Percentiles rank a stretch among this genome's conserved stretches.
These are phyloP conservation scores for Bos indicus DNA, from an alignment of 2,113 vertebrate genomes.

Conservation along the genomic window DNA sequence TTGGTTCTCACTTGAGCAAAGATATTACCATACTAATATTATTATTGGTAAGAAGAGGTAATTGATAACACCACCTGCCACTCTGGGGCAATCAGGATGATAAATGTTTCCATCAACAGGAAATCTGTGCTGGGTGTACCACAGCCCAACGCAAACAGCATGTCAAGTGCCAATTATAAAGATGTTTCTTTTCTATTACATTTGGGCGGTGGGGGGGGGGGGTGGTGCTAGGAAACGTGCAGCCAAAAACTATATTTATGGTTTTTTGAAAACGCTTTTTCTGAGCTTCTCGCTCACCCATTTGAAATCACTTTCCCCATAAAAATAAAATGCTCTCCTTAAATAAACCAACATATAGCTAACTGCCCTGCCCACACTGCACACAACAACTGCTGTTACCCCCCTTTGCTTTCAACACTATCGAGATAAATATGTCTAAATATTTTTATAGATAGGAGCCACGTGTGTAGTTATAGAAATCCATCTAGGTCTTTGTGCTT, in stretches of 20 bases:
- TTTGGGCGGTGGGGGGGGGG: not conserved
- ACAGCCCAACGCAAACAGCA: constrained; percentile 81
- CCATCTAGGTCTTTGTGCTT: not conserved
- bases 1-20: constrained; percentile 79
- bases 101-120: constrained; percentile 87
- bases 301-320: constrained; percentile 32
- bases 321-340: not conserved
- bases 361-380: not conserved
- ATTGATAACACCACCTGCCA: constrained; percentile 88
- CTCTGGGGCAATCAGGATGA: constrained; percentile 84
- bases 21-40: constrained; percentile 88
- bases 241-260: constrained; percentile 35
- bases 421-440: not conserved
- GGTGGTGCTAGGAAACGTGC: not conserved
- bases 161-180: constrained; percentile 87
- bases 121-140: constrained; percentile 82
- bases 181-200: constrained; percentile 80
- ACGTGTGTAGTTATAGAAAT: fast-evolving
- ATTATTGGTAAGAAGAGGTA: constrained; percentile 87
- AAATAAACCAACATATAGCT: not conserved
- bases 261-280: not conserved
- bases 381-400: not conserved
- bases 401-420: not conserved
- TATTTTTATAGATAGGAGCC: not conserved
- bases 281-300: constrained; percentile 5